These are phyloP conservation scores for Tipula unca DNA, from an alignment of 2,888 invertebrate genomes.

Conservation along the genomic window DNA sequence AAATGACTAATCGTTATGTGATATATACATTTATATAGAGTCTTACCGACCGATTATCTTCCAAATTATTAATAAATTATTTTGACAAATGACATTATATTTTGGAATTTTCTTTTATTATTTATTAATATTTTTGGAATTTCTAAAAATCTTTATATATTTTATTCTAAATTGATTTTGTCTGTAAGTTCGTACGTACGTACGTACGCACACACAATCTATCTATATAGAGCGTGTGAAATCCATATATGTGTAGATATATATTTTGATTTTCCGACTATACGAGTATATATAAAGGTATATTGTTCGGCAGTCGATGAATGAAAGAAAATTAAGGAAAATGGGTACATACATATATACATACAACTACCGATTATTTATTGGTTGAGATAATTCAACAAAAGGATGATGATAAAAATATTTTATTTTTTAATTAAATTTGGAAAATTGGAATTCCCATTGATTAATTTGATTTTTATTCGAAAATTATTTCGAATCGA, in stretches of 20 bases:
- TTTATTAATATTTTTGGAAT: neutral
- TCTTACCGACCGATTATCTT: neutral
- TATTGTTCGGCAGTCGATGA: neutral
- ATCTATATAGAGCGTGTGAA: neutral
- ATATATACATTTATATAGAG: neutral
- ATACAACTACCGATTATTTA: neutral
- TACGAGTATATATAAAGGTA: neutral
- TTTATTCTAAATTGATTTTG: neutral
- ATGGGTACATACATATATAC: neutral
- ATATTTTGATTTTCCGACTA: neutral
- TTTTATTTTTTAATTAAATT: neutral
- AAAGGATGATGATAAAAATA: neutral
- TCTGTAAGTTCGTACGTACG: neutral
- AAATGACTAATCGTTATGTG: neutral
- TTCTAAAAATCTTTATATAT: neutral
- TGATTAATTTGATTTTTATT: neutral
- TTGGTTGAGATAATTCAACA: neutral
- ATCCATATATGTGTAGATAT: no score
- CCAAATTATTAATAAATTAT: neutral
- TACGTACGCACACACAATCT: neutral
- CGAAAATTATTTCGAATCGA: no score
- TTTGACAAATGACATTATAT: conserved; percentile 1
- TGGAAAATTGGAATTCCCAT: neutral
- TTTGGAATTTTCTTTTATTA: neutral
- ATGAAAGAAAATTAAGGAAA: neutral